Evolutionary conservation across 1,140 invertebrate genomes (phyloP).

Genomic region (Thrips palmi): DNA sequence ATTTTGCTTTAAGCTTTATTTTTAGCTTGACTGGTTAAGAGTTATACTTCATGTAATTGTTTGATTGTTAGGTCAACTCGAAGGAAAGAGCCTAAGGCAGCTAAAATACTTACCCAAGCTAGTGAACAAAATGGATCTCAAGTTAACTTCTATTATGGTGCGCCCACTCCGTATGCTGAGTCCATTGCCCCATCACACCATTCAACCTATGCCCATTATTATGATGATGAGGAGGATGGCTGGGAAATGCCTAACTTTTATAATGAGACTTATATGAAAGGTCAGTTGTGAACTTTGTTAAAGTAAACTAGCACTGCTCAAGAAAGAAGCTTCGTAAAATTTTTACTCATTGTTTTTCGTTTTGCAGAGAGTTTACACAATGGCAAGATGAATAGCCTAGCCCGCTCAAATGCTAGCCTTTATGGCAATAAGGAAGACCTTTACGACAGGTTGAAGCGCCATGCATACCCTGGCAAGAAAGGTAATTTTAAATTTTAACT

Average conservation of each 20-base stretch:
- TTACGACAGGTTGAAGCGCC: slow-evolving; percentile 85
- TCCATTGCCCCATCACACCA: slow-evolving; percentile 88
- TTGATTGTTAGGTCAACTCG: slow-evolving; percentile 41
- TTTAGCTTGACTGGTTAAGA: neutral
- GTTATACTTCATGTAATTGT: slow-evolving; percentile 10
- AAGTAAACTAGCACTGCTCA: neutral
- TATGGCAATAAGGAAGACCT: slow-evolving; percentile 92
- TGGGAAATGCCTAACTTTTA: slow-evolving; percentile 98
- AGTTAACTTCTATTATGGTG: slow-evolving; percentile 92
- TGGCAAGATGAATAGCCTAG: slow-evolving; percentile 75
- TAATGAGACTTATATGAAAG: slow-evolving; percentile 92
- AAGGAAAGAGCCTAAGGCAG: slow-evolving; percentile 71
- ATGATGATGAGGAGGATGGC: slow-evolving; percentile 85
- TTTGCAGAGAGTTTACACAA: slow-evolving; percentile 55
- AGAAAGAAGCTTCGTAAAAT: neutral
- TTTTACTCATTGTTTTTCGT: slow-evolving; percentile 10
- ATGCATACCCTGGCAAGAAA: slow-evolving; percentile 92
- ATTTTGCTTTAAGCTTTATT: neutral
- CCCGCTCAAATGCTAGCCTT: slow-evolving; percentile 78
- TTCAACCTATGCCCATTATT: slow-evolving; percentile 88
- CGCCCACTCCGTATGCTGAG: slow-evolving; percentile 79
- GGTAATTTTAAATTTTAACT: slow-evolving; percentile 31
- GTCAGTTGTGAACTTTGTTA: slow-evolving; percentile 20
- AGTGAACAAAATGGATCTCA: slow-evolving; percentile 78
- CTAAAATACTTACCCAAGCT: slow-evolving; percentile 66